phyloP scores from a whole-genome alignment of 2,113 vertebrate genomes.

The Baryphthengus martii region DNA sequence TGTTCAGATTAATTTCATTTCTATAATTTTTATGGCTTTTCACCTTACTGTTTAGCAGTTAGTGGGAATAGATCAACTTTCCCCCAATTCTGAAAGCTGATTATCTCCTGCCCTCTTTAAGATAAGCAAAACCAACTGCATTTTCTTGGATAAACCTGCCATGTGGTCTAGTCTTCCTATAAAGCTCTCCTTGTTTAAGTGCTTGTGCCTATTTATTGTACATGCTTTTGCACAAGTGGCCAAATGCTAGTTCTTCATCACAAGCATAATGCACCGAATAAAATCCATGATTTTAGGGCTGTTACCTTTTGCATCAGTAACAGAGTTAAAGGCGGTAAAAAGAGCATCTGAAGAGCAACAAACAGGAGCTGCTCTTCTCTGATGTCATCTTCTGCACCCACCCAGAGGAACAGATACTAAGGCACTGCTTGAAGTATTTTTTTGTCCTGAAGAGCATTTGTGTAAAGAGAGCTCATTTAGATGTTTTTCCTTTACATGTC shows the following conservation, averaged over 20 bases:
- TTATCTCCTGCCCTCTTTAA: neutral
- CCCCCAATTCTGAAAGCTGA: neutral
- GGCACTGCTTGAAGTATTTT: neutral
- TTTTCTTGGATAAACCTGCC: neutral
- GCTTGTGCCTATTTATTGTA: neutral
- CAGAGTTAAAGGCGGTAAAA: neutral
- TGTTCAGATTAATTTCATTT: neutral
- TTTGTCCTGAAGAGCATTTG: neutral
- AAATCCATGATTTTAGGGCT: neutral
- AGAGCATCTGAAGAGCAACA: neutral
- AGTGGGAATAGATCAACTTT: neutral
- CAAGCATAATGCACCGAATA: neutral
- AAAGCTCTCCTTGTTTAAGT: neutral
- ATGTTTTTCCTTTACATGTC: neutral
- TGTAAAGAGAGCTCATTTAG: neutral
- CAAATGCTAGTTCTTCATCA: neutral
- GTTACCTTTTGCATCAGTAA: neutral
- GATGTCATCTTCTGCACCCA: neutral
- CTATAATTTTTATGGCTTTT: neutral
- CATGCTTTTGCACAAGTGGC: neutral
- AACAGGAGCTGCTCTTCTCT: neutral
- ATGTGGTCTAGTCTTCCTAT: neutral
- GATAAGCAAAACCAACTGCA: constrained; percentile 2
- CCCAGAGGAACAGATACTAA: neutral
- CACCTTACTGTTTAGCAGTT: neutral